Base-by-base conservation (phyloP, 2,888 invertebrate species). In the Xestobium rufovillosum region DNA sequence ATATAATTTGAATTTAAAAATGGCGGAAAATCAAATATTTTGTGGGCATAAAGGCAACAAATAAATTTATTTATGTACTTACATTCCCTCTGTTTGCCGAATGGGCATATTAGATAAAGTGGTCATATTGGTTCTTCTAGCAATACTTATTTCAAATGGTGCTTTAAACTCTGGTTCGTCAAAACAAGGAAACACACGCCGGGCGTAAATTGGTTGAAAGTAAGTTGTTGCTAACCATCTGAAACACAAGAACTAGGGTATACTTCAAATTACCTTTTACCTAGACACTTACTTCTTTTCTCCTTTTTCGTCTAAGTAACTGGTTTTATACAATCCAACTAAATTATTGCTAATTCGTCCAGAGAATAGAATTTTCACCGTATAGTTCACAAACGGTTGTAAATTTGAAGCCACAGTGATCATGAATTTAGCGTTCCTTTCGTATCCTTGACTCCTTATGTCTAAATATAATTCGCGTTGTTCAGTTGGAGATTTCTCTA, bases 111-210 rank as follows among this genome's bases (percentile, higher is more conserved):
- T 85, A 13, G 82, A 80, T 12, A 84, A 61, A 1, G 75, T 78
- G 15, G 72, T 73, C 63, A 80, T 68, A 50, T 76, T 76, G 26
- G 72, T 62, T 11, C 72, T 70, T 51, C 80, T 75, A 2, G 78
- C 76, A 13, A 85, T 73, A 34, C 80, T 80, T 52, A 87, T 74
- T 54, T 79, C 76, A 60, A 86, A 86, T 44, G 71, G 72, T 9
- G 86, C 81, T 65, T 85, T 85, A 55, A 82, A 76, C 8, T 75
- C 75, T 0, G 83, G 81, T 53, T 86, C 85, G 54, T 86, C 85
- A 57, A 86, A 83, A 55, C 83, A 84, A 1, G 83, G 84, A 58
- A 84, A 83, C 1, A 79, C 79, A 4, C 70, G 63, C 23, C 81
- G 64, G 0, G 81, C 80, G 16, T 71, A 72, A 1, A 73, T 73